A percentile compares a stretch with the other conserved stretches of the same genome.
Evolutionary conservation across 2,797 vertebrate species (phyloP).

Genomic region (Cynopterus sphinx): DNA sequence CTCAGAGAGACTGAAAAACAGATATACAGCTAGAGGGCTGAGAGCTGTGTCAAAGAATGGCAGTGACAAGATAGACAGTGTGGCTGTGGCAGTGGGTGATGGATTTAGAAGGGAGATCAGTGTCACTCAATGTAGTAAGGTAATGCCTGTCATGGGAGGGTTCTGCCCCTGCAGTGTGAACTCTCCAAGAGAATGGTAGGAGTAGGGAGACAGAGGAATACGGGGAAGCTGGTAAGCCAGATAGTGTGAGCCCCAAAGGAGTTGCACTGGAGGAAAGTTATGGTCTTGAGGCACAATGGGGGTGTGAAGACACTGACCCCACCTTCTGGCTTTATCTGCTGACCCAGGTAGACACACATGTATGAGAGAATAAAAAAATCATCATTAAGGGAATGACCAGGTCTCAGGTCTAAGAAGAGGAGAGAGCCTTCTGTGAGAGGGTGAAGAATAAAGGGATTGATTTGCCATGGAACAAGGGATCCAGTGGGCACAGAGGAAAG

Average conservation of each 20-base stretch:
- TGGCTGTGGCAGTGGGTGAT: not conserved
- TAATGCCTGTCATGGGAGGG: not conserved
- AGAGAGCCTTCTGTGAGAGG: not conserved
- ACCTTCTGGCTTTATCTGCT: not conserved
- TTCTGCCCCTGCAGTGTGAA: not conserved
- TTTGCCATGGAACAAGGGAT: not conserved
- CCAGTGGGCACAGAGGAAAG: not conserved
- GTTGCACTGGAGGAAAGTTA: not conserved
- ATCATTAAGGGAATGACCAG: not conserved
- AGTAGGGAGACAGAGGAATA: not conserved
- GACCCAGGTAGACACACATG: not conserved
- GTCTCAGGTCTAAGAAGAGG: not conserved
- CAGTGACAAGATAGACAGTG: not conserved
- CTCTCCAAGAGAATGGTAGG: not conserved
- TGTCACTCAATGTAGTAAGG: not conserved
- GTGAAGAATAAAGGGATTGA: not conserved
- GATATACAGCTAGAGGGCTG: not conserved
- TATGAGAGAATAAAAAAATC: not conserved
- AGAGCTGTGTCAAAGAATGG: not conserved
- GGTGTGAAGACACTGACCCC: not conserved
- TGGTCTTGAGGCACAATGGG: not conserved
- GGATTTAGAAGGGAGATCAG: not conserved
- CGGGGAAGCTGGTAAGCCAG: not conserved
- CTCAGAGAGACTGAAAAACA: not conserved
- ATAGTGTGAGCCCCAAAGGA: not conserved